Conservation (phyloP, 2,888 invertebrate genomes). For the Laspeyria flexula region DNA sequence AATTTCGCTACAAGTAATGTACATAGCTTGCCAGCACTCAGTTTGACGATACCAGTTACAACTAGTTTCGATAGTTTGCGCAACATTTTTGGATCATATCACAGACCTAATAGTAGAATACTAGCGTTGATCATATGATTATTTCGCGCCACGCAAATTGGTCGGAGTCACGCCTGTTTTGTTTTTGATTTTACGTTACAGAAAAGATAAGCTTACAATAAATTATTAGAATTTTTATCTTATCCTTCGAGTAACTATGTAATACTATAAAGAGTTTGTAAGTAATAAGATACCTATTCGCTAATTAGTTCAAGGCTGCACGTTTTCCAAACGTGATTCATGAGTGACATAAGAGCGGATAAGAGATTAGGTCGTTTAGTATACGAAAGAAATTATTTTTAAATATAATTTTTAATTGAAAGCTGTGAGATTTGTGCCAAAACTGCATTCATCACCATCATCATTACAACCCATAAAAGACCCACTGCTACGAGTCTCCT, state of each 20-base stretch:
- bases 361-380: not conserved
- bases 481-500: no score
- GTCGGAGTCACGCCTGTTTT: not conserved
- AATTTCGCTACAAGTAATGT: conserved; percentile 14
- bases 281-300: not conserved
- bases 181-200: not conserved
- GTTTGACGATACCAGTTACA: conserved; percentile 13
- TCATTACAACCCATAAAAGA: no score
- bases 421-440: no score
- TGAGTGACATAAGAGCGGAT: conserved; percentile 5
- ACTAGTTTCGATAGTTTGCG: conserved; percentile 11
- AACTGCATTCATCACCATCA: no score
- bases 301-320: conserved; percentile 4
- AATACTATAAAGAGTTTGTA: no score
- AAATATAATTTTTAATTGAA: no score
- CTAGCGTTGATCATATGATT: no score
- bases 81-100: conserved; percentile 10
- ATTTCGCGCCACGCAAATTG: conserved; percentile 1
- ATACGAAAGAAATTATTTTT: not conserved
- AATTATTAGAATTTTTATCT: no score
- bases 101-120: not conserved
- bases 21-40: conserved; percentile 5
- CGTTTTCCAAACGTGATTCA: not conserved
- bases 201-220: not conserved
- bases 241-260: no score